Base-by-base conservation (phyloP, 2,888 invertebrate genomes). In the Lomographa bimaculata region DNA sequence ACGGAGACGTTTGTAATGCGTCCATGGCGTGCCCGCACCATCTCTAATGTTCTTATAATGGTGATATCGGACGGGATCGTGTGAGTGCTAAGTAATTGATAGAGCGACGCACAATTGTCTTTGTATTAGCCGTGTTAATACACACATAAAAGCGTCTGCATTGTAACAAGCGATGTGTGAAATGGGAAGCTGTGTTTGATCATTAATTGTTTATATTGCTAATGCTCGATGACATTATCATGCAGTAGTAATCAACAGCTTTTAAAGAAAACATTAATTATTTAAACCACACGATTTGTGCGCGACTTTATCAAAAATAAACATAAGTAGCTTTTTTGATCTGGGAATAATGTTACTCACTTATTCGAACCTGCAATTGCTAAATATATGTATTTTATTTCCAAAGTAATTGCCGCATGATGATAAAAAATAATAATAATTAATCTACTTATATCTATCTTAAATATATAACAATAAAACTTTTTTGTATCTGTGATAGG, bases 41-140 rank as follows among this genome's bases (percentile, higher is more conserved):
- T 74, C 76, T 78, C 81, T 86, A 84, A 87, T 85, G 84, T 66
- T 61, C 65, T 84, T 87, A 85, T 87, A 87, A 87, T 87, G 67
- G 76, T 70, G 66, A 69, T 80, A 79, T 77, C 74, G 71, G 72
- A 64, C 65, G 67, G 68, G 63, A 72, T 70, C 71, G 71, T 71
- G 75, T 68, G 66, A 73, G 79, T 74, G 76, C 73, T 79, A 82
- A 84, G 76, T 85, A 85, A 86, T 86, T 85, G 82, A 86, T 87
- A 81, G 74, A 76, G 67, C 71, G 70, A 72, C 71, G 70, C 61
- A 62, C 68, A 69, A 72, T 75, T 71, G 70, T 71, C 66, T 72
- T 66, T 67, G 64, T 75, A 78, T 79, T 76, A 78, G 65, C 60
- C 49, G 58, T 61, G 63, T 67, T 74, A 79, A 79, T 73, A 73